Evolutionary conservation across 2,113 vertebrate genomes (phyloP).

Genomic region (Probosciger aterrimus): DNA sequence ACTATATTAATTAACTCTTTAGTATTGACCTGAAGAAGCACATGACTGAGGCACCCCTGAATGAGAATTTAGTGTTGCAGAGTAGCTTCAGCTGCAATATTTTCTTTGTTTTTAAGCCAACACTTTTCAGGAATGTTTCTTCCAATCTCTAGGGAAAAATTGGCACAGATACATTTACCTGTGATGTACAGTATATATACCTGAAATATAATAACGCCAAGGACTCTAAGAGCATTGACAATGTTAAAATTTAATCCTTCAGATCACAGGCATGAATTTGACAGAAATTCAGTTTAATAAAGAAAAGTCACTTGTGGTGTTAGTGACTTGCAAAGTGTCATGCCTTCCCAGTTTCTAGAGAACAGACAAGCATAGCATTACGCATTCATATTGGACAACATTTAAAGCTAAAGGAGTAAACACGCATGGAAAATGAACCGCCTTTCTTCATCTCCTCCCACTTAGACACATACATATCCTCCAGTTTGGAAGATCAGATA

Average conservation of each 20-base stretch:
- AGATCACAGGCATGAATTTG: not conserved
- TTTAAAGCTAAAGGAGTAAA: not conserved
- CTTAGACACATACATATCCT: not conserved
- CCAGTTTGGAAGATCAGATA: not conserved
- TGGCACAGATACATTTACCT: not conserved
- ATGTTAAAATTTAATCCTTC: not conserved
- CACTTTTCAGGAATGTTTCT: not conserved
- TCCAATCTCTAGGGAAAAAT: not conserved
- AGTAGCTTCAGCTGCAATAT: not conserved
- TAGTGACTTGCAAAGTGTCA: not conserved
- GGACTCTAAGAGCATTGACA: not conserved
- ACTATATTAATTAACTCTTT: not conserved
- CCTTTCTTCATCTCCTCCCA: not conserved
- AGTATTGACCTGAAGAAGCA: not conserved
- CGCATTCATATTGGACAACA: not conserved
- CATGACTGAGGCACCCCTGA: not conserved
- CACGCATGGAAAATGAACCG: not conserved
- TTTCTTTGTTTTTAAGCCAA: not conserved
- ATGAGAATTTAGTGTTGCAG: not conserved
- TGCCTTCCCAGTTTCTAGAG: not conserved
- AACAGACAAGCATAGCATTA: not conserved
- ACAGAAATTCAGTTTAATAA: not conserved
- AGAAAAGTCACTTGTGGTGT: not conserved
- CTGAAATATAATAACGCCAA: not conserved
- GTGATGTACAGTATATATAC: not conserved